Evolutionary conservation across 1,140 invertebrate species (phyloP), one percentile per base, ranked within the genome.

Genomic region (Telenomus remus): DNA sequence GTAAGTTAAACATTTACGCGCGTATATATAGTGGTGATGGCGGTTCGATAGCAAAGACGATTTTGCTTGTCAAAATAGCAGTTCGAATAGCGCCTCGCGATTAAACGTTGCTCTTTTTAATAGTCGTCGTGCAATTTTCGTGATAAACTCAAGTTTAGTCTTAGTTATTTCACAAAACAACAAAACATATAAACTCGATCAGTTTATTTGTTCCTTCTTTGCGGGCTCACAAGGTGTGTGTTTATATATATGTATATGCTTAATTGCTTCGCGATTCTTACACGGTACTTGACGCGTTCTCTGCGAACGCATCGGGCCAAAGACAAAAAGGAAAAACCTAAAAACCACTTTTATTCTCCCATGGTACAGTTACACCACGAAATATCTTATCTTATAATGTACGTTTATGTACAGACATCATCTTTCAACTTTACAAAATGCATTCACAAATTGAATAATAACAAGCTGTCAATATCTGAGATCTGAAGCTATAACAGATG

Each of bases 111-210:
- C 13, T 37, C 10, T 34, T 13, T 27, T 33, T 44, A 13, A 14
- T 46, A 37, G 19, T 56, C 34, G 51, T 57, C 39, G 57, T 56
- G 11, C 56, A 46, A 27, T 53, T 37, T 14, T 71, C 42, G 48
- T 73, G 54, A 61, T 56, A 56, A 49, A 63, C 65, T 44, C 37
- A 75, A 55, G n/a, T 55, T 55, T 55, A 64, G 64, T 35, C 60
- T 49, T 60, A 60, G 2, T 9, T 9, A n/a, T n/a, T n/a, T n/a
- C 9, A 39, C 37, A 39, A 11, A 39, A 9, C 9, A 39, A 39
- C 37, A 9, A n/a, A 39, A n/a, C 10, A 35, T 39, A n/a, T n/a
- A 9, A 39, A 39, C 37, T 39, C 37, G 19, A 1, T 27, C 37
- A 39, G 37, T 11, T 39, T 39, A 39, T 39, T 39, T 27, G 19